Evolutionary conservation across 2,888 invertebrate species (phyloP), one percentile per base, ranked within the genome.

Genomic region (Drosophila planitibia): DNA sequence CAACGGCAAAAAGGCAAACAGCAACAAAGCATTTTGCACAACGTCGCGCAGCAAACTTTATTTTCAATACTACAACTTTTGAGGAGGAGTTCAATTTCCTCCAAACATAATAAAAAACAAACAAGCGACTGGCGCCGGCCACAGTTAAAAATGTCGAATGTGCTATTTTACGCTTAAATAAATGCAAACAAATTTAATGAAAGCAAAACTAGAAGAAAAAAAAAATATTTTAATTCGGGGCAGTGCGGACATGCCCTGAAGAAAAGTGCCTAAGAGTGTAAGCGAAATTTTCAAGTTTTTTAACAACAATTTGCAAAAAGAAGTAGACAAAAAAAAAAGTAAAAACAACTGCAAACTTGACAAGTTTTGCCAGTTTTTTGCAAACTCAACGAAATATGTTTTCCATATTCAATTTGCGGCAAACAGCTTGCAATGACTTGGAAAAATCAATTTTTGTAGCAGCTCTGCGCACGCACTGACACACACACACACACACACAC

Each of bases 391-490:
- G 55, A 64, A 68, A 76, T 19, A 58, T 69, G 63, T 62, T 70
- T 73, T 70, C 28, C 39, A 39, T 52, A 39, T 69, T 63, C 55
- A 59, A 64, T 55, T 68, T 74, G 60, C 71, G 68, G 70, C 75
- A 74, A 66, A 66, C 67, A 54, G 68, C 64, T 76, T 62, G 64
- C 63, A 81, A 47, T 65, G 76, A 70, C 83, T 85, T 83, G 85
- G 89, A 90, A 90, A 90, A 90, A 90, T 90, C 89, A 90, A 90
- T 90, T 90, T 85, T 86, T 82, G 89, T 62, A 81, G 80, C 71
- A 70, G 55, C 73, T 81, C 82, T 76, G 83, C 79, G 80, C 82
- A 85, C 75, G 79, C 71, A 80, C 65, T 61, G 55, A 66, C 41
- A 62, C 59, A 62, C 22, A 61, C 57, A 68, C 59, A 62, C 22